A percentile compares a stretch with the other conserved stretches of the same genome.
phyloP scores from a whole-genome alignment of 2,888 invertebrate genomes.

The Cheilosia urbana region DNA sequence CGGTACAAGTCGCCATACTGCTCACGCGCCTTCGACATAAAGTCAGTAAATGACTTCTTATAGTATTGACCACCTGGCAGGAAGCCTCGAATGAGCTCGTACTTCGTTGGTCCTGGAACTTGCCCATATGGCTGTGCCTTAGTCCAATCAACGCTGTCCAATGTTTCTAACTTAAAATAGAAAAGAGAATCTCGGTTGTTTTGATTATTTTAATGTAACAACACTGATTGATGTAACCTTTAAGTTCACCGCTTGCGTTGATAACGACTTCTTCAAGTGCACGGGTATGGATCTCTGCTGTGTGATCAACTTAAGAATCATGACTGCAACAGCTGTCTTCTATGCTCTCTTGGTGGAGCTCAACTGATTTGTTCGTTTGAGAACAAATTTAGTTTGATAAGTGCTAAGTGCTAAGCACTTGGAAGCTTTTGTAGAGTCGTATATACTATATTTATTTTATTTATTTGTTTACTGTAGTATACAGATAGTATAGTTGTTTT shows the following conservation, averaged over 20 bases:
- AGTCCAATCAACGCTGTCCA: constrained; percentile 76
- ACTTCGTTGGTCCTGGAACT: constrained; percentile 79
- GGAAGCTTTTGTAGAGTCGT: too few relatives aligned
- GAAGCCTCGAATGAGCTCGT: constrained; percentile 77
- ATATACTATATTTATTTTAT: too few relatives aligned
- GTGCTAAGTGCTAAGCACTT: too few relatives aligned
- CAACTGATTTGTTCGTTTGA: not conserved
- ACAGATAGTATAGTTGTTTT: too few relatives aligned
- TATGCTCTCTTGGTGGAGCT: not conserved
- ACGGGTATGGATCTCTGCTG: too few relatives aligned
- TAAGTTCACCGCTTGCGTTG: constrained; percentile 15
- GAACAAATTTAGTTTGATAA: not conserved
- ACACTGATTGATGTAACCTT: constrained; percentile 34
- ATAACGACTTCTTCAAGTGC: constrained; percentile 5
- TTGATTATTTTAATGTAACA: too few relatives aligned
- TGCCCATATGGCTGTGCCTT: constrained; percentile 77
- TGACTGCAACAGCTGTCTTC: not conserved
- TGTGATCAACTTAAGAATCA: not conserved
- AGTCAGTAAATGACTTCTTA: constrained; percentile 74
- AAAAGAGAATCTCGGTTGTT: not conserved
- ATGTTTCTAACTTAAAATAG: constrained; percentile 2
- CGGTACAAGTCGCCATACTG: constrained; percentile 83
- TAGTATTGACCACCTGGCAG: constrained; percentile 78
- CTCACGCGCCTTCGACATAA: constrained; percentile 73
- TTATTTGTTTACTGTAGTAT: too few relatives aligned